Evolutionary conservation across 2,888 invertebrate genomes (phyloP).

Genomic region (Mallateleia sp.): DNA sequence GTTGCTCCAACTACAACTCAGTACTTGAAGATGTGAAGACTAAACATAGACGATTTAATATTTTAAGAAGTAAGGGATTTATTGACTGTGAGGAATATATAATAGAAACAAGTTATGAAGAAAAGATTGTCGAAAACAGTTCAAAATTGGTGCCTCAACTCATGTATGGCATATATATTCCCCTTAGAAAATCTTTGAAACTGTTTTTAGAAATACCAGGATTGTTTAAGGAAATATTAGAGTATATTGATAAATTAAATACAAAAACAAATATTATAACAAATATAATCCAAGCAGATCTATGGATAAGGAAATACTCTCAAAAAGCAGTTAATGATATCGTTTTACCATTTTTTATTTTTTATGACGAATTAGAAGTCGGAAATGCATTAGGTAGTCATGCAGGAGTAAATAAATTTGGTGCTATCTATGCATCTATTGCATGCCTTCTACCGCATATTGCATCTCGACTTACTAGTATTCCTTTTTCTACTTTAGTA

Average conservation of each 20-base stretch:
- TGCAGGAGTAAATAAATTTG: slow-evolving; percentile 15
- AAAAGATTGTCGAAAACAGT: background rate
- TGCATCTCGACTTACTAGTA: slow-evolving; percentile 4
- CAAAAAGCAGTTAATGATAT: background rate
- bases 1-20: background rate
- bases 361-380: slow-evolving; percentile 30
- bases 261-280: slow-evolving; percentile 7
- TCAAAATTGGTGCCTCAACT: background rate
- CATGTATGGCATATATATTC: slow-evolving; percentile 14
- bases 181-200: slow-evolving; percentile 1
- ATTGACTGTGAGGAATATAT: slow-evolving; percentile 11
- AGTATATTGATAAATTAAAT: slow-evolving; percentile 2
- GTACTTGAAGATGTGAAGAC: slow-evolving; percentile 1
- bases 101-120: background rate
- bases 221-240: slow-evolving; percentile 11
- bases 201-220: slow-evolving; percentile 34
- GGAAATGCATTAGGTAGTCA: slow-evolving; percentile 16
- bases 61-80: slow-evolving; percentile 22
- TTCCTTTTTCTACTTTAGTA: slow-evolving; percentile 17
- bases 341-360: slow-evolving; percentile 7
- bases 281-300: slow-evolving; percentile 25
- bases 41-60: slow-evolving; percentile 12
- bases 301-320: slow-evolving; percentile 17
- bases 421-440: slow-evolving; percentile 2
- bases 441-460: slow-evolving; percentile 8